phyloP scores from a whole-genome alignment of 2,797 vertebrate genomes.

The Echeneis naucrates region DNA sequence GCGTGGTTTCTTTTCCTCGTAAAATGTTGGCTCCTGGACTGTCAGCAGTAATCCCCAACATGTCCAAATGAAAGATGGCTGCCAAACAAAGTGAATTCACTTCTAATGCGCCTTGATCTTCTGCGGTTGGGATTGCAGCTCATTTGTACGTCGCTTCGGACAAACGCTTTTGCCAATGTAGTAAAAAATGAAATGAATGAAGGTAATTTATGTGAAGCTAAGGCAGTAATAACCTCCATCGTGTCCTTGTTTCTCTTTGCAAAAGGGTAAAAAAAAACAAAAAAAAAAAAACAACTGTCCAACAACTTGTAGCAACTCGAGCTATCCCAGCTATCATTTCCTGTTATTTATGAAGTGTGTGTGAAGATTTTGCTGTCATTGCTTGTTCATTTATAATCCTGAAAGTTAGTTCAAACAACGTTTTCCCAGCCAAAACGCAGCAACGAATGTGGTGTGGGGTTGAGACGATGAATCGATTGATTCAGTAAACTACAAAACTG shows the following conservation, averaged over 20 bases:
- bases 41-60: conserved; percentile 19
- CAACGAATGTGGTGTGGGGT: no score
- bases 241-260: conserved; percentile 35
- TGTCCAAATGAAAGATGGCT: conserved; percentile 27
- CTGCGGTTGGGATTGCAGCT: conserved; percentile 32
- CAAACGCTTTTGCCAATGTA: conserved; percentile 6
- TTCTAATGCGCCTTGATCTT: conserved; percentile 16
- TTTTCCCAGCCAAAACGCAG: no score
- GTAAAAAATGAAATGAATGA: conserved; percentile 41
- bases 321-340: not conserved
- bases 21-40: conserved; percentile 32
- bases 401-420: not conserved
- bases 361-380: no score
- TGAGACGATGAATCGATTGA: not conserved
- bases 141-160: conserved; percentile 25
- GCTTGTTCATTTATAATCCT: not conserved
- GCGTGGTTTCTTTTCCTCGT: conserved; percentile 30
- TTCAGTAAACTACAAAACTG: no score
- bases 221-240: conserved; percentile 25
- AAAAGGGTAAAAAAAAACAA: conserved; percentile 15
- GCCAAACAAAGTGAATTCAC: conserved; percentile 28
- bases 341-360: not conserved
- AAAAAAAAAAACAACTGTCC: conserved; percentile 12
- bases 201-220: conserved; percentile 30
- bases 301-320: conserved; percentile 2